These are phyloP conservation scores for Oriolus oriolus DNA, from an alignment of 2,113 vertebrate genomes.

Conservation along the genomic window DNA sequence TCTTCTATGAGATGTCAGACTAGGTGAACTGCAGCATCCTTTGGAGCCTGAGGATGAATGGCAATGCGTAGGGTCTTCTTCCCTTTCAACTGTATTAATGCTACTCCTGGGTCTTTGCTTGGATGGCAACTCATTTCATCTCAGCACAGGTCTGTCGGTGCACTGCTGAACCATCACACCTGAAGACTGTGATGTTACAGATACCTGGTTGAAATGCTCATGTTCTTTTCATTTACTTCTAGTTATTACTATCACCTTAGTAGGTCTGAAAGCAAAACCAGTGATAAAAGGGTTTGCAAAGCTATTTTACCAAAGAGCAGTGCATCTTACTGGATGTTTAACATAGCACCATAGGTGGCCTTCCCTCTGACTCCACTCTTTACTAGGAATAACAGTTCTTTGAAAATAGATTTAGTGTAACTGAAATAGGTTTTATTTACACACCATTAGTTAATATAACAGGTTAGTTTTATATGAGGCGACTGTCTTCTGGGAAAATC, in stretches of 20 bases:
- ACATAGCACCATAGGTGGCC: background rate
- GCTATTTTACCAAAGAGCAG: background rate
- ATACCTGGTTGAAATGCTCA: background rate
- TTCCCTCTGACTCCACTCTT: conserved; percentile 1
- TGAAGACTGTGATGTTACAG: background rate
- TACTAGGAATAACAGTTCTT: background rate
- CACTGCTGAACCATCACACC: background rate
- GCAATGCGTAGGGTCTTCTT: background rate
- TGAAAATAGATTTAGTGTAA: background rate
- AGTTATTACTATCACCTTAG: background rate
- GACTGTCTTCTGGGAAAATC: background rate
- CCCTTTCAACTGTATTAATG: background rate
- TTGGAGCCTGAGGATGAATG: background rate
- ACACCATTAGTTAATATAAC: conserved; percentile 6
- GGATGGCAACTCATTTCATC: background rate
- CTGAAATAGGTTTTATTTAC: background rate
- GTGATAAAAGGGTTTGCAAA: background rate
- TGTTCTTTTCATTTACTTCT: background rate
- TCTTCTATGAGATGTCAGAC: background rate
- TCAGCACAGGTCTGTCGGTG: background rate
- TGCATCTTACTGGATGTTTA: background rate
- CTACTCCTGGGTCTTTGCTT: background rate
- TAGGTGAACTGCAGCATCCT: background rate
- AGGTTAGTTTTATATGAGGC: background rate
- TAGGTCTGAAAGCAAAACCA: background rate